Evolutionary conservation across 2,113 vertebrate species (phyloP).

Genomic region (Fulmarus glacialis): DNA sequence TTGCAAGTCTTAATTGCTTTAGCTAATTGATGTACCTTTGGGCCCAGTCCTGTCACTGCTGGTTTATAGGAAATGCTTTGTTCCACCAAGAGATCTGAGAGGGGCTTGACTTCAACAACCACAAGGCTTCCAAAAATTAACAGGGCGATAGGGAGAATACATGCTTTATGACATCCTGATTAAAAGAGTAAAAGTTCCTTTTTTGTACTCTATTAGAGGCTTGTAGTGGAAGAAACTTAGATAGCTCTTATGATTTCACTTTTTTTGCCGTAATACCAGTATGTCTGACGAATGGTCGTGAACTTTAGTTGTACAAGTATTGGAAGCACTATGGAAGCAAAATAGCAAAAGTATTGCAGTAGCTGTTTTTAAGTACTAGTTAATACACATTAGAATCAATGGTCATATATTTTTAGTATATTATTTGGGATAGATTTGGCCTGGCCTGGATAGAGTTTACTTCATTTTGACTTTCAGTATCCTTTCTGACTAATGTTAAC

Average conservation of each 20-base stretch:
- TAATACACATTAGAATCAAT: neutral
- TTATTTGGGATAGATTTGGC: neutral
- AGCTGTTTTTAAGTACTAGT: neutral
- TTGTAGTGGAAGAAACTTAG: neutral
- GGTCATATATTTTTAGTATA: neutral
- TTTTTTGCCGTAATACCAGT: neutral
- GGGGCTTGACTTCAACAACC: neutral
- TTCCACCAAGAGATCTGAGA: neutral
- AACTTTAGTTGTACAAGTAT: neutral
- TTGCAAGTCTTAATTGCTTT: neutral
- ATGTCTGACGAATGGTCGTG: neutral
- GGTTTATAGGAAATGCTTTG: neutral
- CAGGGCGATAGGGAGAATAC: neutral
- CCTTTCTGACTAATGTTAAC: neutral
- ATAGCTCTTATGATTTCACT: neutral
- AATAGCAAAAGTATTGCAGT: neutral
- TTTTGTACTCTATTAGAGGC: neutral
- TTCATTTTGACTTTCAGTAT: neutral
- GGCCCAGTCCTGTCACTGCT: neutral
- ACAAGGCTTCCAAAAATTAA: neutral
- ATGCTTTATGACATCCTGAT: neutral
- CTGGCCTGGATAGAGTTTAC: neutral
- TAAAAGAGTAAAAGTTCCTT: neutral
- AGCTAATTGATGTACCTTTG: neutral
- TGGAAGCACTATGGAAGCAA: neutral